phyloP scores from a whole-genome alignment of 2,797 vertebrate genomes.

The Cossypha caffra region DNA sequence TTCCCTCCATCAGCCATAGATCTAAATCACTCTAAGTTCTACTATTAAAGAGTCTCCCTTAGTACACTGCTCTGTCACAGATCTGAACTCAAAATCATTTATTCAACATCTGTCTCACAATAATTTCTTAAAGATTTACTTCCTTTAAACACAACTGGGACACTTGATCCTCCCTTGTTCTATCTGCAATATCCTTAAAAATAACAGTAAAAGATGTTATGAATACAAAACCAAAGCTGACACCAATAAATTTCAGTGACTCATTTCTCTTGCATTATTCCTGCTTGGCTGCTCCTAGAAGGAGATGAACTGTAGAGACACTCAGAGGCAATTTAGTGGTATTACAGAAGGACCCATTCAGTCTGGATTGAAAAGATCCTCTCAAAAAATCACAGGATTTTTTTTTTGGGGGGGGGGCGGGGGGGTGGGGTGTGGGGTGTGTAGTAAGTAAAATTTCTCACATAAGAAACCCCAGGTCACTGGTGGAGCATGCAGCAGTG shows the following conservation, averaged over 20 bases:
- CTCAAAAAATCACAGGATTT: neutral
- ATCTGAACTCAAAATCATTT: slow-evolving; percentile 68
- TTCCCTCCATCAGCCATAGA: slow-evolving; percentile 5
- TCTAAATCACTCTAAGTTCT: slow-evolving; percentile 36
- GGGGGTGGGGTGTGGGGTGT: rapidly evolving
- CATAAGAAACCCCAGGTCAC: neutral
- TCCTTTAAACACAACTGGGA: slow-evolving; percentile 69
- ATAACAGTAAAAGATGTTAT: slow-evolving; percentile 72
- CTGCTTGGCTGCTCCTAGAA: slow-evolving; percentile 25
- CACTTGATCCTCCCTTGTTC: slow-evolving; percentile 74
- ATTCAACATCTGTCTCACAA: slow-evolving; percentile 71
- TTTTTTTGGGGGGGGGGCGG: rapidly evolving
- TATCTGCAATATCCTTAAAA: slow-evolving; percentile 71
- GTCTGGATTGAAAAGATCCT: neutral
- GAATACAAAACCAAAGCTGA: slow-evolving; percentile 68
- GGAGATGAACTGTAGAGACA: slow-evolving; percentile 71
- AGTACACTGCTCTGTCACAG: slow-evolving; percentile 26
- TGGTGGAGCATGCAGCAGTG: neutral
- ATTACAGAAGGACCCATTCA: slow-evolving; percentile 48
- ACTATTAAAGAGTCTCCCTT: slow-evolving; percentile 37
- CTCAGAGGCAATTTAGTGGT: slow-evolving; percentile 63
- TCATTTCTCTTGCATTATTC: slow-evolving; percentile 60
- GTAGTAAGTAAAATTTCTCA: neutral
- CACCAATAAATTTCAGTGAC: slow-evolving; percentile 75
- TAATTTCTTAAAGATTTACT: slow-evolving; percentile 76